Percentiles rank a stretch among this genome's conserved stretches.
phyloP scores from a whole-genome alignment of 2,797 vertebrate genomes.

The Chelidonichthys spinosus region DNA sequence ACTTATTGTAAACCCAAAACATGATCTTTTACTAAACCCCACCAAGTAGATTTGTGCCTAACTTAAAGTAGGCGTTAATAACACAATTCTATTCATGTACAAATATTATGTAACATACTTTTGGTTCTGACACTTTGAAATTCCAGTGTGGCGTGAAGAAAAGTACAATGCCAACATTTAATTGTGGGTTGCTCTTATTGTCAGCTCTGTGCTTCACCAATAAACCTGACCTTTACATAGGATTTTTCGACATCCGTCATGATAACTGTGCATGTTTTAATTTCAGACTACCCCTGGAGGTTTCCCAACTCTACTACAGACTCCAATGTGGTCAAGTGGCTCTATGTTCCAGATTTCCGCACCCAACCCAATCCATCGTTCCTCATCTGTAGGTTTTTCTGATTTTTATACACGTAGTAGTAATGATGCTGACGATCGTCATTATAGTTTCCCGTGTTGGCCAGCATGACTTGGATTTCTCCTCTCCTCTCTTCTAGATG shows the following conservation, averaged over 20 bases:
- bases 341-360: conserved; percentile 95
- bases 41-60: not conserved
- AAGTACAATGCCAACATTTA: not conserved
- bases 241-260: not conserved
- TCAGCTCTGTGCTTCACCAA: not conserved
- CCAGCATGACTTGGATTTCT: not conserved
- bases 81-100: too few species aligned
- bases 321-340: conserved; percentile 97
- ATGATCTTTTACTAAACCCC: not conserved
- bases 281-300: conserved; percentile 97
- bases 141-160: not conserved
- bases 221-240: not conserved
- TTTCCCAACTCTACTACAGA: conserved; percentile 84
- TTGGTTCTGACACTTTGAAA: not conserved
- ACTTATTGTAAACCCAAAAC: not conserved
- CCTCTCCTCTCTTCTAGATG: conserved; percentile 82
- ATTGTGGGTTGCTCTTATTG: not conserved
- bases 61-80: not conserved
- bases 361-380: conserved; percentile 90
- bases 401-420: not conserved
- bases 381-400: conserved; percentile 89
- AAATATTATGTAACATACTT: not conserved
- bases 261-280: conserved; percentile 22
- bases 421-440: not conserved
- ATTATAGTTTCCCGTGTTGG: not conserved